Percentiles rank a stretch among this genome's conserved stretches.
These are phyloP conservation scores for Ceratosolen solmsi DNA, from an alignment of 1,140 invertebrate species.

Conservation along the genomic window DNA sequence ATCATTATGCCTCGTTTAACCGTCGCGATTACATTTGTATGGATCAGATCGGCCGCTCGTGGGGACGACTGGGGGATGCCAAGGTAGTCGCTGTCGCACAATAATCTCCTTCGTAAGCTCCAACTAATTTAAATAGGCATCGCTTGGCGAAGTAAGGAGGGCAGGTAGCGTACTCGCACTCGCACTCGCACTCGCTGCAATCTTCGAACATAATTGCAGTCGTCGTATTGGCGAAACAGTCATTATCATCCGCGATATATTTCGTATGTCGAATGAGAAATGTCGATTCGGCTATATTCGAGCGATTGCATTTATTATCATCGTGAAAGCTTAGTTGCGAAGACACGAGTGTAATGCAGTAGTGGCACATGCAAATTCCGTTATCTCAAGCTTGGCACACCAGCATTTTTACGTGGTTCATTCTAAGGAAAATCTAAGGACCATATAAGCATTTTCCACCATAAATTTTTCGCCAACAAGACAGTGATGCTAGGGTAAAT, in stretches of 20 bases:
- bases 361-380: too few relatives aligned
- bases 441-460: too few relatives aligned
- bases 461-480: too few relatives aligned
- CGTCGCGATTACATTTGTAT: constrained; percentile 66
- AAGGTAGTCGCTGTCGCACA: constrained; percentile 6
- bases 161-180: too few relatives aligned
- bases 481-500: too few relatives aligned
- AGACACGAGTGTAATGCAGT: too few relatives aligned
- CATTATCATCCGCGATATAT: neutral
- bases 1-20: constrained; percentile 50
- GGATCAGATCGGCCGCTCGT: constrained; percentile 59
- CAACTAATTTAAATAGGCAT: constrained; percentile 15
- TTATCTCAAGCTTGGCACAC: too few relatives aligned
- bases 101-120: constrained; percentile 22
- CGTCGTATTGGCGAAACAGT: neutral
- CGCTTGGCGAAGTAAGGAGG: neutral
- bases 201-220: neutral
- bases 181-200: neutral
- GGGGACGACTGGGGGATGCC: neutral
- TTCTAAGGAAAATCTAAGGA: too few relatives aligned
- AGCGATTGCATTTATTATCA: neutral
- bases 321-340: neutral
- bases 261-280: neutral
- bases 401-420: too few relatives aligned
- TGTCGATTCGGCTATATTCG: neutral